phyloP scores from a whole-genome alignment of 2,888 invertebrate genomes.

The Alloplasta piceator region DNA sequence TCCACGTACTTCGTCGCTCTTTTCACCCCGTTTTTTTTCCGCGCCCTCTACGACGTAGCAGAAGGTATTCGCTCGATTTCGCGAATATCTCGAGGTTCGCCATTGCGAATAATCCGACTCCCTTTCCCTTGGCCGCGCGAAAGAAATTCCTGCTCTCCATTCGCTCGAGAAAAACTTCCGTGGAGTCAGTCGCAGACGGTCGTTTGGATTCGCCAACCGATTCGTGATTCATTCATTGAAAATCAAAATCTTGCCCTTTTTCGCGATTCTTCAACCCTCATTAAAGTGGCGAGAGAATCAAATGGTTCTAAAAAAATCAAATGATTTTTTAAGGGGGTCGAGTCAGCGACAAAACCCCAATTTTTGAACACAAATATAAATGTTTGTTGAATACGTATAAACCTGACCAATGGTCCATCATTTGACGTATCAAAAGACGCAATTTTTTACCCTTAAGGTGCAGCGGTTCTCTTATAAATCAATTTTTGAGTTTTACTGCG shows the following conservation, averaged over 20 bases:
- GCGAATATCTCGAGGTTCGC: slow-evolving; percentile 41
- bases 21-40: slow-evolving; percentile 16
- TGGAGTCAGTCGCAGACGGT: slow-evolving; percentile 45
- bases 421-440: too few species aligned
- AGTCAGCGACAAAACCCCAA: too few species aligned
- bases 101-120: slow-evolving; percentile 24
- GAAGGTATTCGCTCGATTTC: slow-evolving; percentile 55
- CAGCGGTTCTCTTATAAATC: too few species aligned
- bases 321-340: too few species aligned
- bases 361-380: too few species aligned
- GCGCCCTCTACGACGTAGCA: slow-evolving; percentile 5
- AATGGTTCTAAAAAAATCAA: too few species aligned
- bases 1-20: slow-evolving; percentile 40
- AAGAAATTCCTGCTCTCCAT: slow-evolving; percentile 35
- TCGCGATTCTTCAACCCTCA: slow-evolving; percentile 5
- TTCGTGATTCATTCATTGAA: slow-evolving; percentile 37
- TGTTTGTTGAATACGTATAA: too few species aligned
- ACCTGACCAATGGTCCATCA: too few species aligned
- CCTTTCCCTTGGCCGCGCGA: slow-evolving; percentile 7
- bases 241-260: slow-evolving; percentile 18
- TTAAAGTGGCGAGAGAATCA: too few species aligned
- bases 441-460: too few species aligned
- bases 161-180: slow-evolving; percentile 39
- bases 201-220: slow-evolving; percentile 40
- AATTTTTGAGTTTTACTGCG: too few species aligned